Conservation (phyloP, 2,797 vertebrate species). For the Triplophysa bombifrons region DNA sequence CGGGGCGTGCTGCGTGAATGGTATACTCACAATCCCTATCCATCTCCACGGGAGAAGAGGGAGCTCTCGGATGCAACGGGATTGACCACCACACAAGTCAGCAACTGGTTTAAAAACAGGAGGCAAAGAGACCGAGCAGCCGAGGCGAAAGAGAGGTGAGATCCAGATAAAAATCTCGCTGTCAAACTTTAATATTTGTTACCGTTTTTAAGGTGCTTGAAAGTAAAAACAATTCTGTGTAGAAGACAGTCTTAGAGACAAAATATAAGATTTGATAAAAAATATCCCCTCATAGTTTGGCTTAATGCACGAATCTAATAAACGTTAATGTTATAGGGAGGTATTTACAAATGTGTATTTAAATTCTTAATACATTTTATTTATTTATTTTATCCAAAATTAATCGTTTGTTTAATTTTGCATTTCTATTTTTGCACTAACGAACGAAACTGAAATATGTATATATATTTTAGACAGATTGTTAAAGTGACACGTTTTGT, state of each 20-base stretch:
- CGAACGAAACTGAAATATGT: too few relatives aligned
- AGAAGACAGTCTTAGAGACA: neutral
- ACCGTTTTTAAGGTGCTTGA: neutral
- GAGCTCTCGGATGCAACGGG: slow-evolving; percentile 95
- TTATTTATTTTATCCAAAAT: too few relatives aligned
- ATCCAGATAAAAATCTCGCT: neutral
- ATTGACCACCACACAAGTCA: slow-evolving; percentile 97
- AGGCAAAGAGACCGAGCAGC: slow-evolving; percentile 95
- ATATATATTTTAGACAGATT: neutral
- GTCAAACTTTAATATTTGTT: neutral
- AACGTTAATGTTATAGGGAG: neutral
- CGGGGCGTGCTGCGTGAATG: slow-evolving; percentile 93
- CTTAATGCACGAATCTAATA: neutral
- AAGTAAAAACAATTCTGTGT: neutral
- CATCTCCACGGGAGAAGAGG: slow-evolving; percentile 93
- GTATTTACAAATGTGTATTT: neutral
- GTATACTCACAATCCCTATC: slow-evolving; percentile 97
- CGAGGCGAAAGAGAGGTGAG: slow-evolving; percentile 94
- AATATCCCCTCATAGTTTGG: neutral
- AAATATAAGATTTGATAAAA: neutral
- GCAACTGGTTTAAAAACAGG: slow-evolving; percentile 99
- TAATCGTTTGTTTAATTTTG: too few relatives aligned
- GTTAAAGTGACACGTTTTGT: too few relatives aligned
- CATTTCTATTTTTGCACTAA: too few relatives aligned
- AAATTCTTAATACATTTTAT: too few relatives aligned